phyloP scores from a whole-genome alignment of 2,113 vertebrate species.

The Gallinago jamesoni region DNA sequence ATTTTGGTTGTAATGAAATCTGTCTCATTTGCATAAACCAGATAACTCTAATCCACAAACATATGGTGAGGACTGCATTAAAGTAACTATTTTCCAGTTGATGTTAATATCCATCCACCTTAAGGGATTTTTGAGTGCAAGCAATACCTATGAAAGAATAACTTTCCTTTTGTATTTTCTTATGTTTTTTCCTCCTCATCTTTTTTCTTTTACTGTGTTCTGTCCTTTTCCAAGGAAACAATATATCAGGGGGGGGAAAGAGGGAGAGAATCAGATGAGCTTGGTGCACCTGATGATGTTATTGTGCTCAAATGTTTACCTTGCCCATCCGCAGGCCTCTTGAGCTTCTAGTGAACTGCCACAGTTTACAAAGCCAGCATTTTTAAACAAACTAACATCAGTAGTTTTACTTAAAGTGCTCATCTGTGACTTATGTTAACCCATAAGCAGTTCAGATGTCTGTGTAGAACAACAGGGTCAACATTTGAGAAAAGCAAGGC shows the following conservation, averaged over 20 bases:
- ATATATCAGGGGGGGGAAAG: neutral
- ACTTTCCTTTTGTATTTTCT: neutral
- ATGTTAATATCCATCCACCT: neutral
- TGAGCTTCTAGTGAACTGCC: neutral
- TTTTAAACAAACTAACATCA: neutral
- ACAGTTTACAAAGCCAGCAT: neutral
- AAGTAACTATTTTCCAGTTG: neutral
- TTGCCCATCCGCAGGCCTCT: neutral
- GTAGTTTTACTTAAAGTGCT: neutral
- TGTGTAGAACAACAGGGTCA: neutral
- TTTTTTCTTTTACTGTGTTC: neutral
- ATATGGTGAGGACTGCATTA: neutral
- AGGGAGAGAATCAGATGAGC: neutral
- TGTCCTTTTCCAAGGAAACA: neutral
- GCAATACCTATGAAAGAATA: neutral
- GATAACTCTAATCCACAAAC: neutral
- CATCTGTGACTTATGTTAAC: neutral
- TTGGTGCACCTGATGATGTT: neutral
- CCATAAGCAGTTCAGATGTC: neutral
- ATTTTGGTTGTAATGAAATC: neutral
- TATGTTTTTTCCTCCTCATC: neutral
- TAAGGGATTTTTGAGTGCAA: neutral
- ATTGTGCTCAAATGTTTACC: neutral
- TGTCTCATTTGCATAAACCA: neutral
- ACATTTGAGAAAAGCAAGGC: neutral